Percentiles rank a stretch among this genome's conserved stretches.
These are phyloP conservation scores for Gymnopithys bicolor DNA, from an alignment of 2,797 vertebrate species.

Conservation along the genomic window DNA sequence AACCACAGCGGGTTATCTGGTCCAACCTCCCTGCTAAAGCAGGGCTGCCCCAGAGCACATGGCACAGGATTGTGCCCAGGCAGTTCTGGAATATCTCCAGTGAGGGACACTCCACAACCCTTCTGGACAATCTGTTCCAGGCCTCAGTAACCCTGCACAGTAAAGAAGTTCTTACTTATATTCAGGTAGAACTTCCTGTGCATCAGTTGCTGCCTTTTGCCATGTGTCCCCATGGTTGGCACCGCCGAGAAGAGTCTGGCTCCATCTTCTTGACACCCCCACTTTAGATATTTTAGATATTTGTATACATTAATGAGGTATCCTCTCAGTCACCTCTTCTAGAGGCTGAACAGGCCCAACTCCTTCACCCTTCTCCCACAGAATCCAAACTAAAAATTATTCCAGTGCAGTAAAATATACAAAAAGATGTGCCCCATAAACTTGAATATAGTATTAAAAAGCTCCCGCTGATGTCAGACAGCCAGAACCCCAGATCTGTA, in stretches of 20 bases:
- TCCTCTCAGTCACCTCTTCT: neutral
- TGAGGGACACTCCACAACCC: neutral
- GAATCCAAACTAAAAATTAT: neutral
- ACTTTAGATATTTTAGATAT: neutral
- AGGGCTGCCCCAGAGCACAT: neutral
- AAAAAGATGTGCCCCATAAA: neutral
- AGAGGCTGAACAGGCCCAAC: neutral
- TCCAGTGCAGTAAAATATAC: neutral
- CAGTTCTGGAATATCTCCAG: neutral
- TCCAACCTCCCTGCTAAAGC: neutral
- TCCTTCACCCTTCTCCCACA: neutral
- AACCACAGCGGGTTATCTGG: neutral
- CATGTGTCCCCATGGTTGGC: accelerated
- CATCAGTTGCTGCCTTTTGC: neutral
- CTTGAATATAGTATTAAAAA: neutral
- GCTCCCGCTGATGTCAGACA: neutral
- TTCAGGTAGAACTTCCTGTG: neutral
- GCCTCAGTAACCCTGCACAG: accelerated
- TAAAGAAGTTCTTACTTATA: neutral
- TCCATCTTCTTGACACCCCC: neutral
- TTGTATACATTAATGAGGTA: neutral
- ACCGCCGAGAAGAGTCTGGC: neutral
- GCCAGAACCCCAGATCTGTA: neutral
- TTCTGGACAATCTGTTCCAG: neutral
- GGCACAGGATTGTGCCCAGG: neutral